These are phyloP conservation scores for Coreius guichenoti DNA, from an alignment of 2,797 vertebrate species.

Conservation along the genomic window DNA sequence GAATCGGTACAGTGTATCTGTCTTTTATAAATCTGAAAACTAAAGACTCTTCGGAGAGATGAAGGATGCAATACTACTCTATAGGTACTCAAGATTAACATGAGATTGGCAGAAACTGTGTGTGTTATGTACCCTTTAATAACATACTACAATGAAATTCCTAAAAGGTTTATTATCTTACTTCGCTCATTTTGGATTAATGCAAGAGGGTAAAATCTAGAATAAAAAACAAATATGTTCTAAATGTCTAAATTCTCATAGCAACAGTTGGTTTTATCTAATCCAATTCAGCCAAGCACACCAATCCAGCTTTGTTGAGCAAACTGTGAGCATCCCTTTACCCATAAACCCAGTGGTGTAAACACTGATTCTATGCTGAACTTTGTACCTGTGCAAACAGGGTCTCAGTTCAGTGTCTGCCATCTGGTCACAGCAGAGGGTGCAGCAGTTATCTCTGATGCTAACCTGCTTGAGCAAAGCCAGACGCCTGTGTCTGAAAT, in stretches of 20 bases:
- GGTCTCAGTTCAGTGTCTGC: slow-evolving; percentile 97
- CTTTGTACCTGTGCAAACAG: slow-evolving; percentile 92
- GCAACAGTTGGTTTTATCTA: not conserved
- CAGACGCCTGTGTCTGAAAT: slow-evolving; percentile 78
- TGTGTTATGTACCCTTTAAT: too few relatives aligned
- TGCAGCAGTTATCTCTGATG: slow-evolving; percentile 98
- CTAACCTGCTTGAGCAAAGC: slow-evolving; percentile 98
- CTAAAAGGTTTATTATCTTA: not conserved
- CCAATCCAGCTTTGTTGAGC: not conserved
- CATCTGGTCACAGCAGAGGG: slow-evolving; percentile 95
- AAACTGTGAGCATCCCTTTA: not conserved
- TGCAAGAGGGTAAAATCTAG: not conserved
- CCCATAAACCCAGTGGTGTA: slow-evolving; percentile 19
- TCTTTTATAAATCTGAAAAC: too few relatives aligned
- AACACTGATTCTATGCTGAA: slow-evolving; percentile 10
- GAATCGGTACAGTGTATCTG: too few relatives aligned
- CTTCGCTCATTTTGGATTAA: not conserved
- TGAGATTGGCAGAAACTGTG: too few relatives aligned
- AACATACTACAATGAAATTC: not conserved
- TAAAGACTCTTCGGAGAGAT: too few relatives aligned
- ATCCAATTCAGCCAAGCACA: not conserved
- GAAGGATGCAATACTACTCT: too few relatives aligned
- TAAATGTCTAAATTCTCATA: not conserved
- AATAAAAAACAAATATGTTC: not conserved
- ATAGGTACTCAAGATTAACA: too few relatives aligned